phyloP scores from a whole-genome alignment of 2,797 vertebrate genomes.

The Furcifer pardalis region DNA sequence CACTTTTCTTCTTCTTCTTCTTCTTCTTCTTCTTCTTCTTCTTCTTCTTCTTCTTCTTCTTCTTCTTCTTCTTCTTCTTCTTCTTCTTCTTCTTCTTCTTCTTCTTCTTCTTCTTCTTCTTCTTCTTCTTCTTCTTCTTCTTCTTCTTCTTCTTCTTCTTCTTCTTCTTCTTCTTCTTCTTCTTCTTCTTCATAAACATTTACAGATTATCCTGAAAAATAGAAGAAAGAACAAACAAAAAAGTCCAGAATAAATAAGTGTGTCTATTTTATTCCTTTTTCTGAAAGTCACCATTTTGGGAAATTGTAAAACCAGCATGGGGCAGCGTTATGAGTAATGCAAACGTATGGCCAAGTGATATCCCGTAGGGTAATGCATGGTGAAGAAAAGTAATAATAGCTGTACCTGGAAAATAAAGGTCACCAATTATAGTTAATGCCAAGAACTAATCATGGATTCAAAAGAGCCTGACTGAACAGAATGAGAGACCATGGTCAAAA shows the following conservation, averaged over 20 bases:
- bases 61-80: no score
- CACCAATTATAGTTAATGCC: slow-evolving; percentile 53
- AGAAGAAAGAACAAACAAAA: not conserved
- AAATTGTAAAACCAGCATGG: slow-evolving; percentile 12
- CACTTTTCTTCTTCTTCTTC: no score
- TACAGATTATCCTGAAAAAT: not conserved
- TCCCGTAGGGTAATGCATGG: slow-evolving; percentile 45
- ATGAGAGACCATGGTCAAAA: slow-evolving; percentile 29
- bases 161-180: no score
- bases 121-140: no score
- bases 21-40: no score
- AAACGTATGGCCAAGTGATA: slow-evolving; percentile 56
- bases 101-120: no score
- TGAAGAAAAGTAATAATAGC: slow-evolving; percentile 49
- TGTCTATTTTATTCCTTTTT: not conserved
- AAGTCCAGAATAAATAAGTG: not conserved
- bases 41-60: no score
- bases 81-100: no score
- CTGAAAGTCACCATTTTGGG: not conserved
- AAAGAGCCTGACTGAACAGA: slow-evolving; percentile 30
- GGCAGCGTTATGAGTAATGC: slow-evolving; percentile 33
- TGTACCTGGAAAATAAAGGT: slow-evolving; percentile 61
- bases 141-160: no score
- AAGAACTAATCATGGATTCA: slow-evolving; percentile 47
- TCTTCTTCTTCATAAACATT: no score